Percentiles rank a stretch among this genome's conserved stretches.
Conservation (phyloP, 2,888 invertebrate species). For the Miltochrista miniata region DNA sequence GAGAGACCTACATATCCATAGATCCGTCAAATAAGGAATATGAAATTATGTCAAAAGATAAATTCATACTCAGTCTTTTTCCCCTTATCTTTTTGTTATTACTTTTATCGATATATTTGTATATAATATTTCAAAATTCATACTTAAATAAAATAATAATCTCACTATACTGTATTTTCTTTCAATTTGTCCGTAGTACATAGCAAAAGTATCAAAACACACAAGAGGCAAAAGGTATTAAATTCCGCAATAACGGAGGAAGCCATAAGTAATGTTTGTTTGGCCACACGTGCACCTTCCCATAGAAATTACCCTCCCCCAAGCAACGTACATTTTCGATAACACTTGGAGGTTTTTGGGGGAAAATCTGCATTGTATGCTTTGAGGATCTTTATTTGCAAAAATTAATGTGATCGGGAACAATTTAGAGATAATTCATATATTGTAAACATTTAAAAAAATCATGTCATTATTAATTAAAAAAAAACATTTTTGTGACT, state of each 20-base stretch:
- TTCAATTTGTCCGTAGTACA: background rate
- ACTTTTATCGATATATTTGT: no score
- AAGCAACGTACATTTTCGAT: constrained; percentile 15
- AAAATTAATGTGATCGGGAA: no score
- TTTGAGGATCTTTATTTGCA: background rate
- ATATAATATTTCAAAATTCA: no score
- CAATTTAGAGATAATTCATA: no score
- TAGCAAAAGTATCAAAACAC: background rate
- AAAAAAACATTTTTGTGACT: background rate
- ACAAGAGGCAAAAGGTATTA: background rate
- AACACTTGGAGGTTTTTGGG: constrained; percentile 20
- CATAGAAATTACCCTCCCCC: constrained; percentile 22
- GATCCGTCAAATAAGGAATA: no score
- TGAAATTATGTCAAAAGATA: no score
- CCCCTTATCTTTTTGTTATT: no score
- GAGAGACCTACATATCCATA: no score
- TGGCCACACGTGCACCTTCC: constrained; percentile 26
- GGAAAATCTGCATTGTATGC: constrained; percentile 2
- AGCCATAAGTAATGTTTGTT: constrained; percentile 11
- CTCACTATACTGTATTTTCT: background rate
- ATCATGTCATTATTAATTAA: no score
- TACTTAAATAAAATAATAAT: no score
- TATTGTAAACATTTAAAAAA: no score
- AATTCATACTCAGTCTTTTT: background rate
- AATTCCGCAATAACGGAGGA: constrained; percentile 4